Evolutionary conservation across 2,113 vertebrate species (phyloP), one percentile per base, ranked within the genome.

Genomic region (Labrus mixtus): DNA sequence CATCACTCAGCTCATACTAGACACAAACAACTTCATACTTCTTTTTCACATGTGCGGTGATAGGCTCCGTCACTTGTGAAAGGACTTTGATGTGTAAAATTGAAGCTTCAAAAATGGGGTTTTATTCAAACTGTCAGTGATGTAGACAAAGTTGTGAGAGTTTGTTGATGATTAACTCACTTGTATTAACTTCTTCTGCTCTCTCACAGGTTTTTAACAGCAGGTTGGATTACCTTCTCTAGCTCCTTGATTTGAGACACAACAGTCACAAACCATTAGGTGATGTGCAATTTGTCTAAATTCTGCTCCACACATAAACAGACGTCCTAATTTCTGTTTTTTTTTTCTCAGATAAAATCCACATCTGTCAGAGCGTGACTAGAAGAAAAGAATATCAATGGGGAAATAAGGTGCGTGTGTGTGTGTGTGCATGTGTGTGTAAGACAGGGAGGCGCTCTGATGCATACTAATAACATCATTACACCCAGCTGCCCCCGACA

Each of bases 381-480:
- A 41, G n/a, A 10, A 41, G 36, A 36, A 22, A 54, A 50, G 11
- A 64, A 51, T 20, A 56, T 51, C 22, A 60, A 51, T 36, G 22
- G 9, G 22, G 51, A 71, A 29, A 7, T 25, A 63, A 25, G 16
- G 6, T 33, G 29, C 6, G 29, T 33, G 43, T 1, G 3, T 23
- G 23, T 33, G 23, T 16, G 55, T 70, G 20, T 17, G 0, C 9
- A 12, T 2, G 29, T 16, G 62, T 55, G 58, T 54, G 20, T 45
- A 20, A 59, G 54, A 70, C 29, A 43, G 41, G 48, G 72, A 60
- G 39, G 6, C 29, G 62, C 15, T 59, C 46, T 57, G 82, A 96
- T 96, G 96, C 96, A 97, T 97, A 96, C 95, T 97, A 96, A 97
- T 96, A 95, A 94, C 95, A 95, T 96, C 95, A 97, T 97, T 96